Evolutionary conservation across 64 coral and sea anemone genomes (phyloP).

Genomic region (Stichodactyla mertensii): DNA sequence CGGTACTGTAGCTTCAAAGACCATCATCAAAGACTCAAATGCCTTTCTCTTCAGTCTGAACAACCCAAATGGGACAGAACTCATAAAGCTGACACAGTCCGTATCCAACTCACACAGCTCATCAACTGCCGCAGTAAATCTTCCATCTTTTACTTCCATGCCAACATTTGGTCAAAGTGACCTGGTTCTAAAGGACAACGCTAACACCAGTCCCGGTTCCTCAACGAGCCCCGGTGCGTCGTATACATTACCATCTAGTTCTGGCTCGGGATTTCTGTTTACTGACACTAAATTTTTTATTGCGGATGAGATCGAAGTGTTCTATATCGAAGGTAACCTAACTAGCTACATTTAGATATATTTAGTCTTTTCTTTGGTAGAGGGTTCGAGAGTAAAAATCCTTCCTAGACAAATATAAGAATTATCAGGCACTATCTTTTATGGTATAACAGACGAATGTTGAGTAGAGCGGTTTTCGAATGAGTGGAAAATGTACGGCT

Average conservation of each 20-base stretch:
- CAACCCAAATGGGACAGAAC: not conserved
- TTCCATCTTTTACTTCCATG: not conserved
- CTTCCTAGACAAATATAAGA: too few species aligned
- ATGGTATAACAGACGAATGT: too few species aligned
- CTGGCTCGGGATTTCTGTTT: not conserved
- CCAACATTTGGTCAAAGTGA: slow-evolving; percentile 27
- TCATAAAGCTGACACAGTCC: slow-evolving; percentile 1
- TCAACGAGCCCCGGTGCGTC: not conserved
- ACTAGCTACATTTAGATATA: too few species aligned
- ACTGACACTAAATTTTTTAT: slow-evolving; percentile 23
- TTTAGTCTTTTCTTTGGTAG: too few species aligned
- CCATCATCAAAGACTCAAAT: not conserved
- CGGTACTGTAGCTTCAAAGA: not conserved
- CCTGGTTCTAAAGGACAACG: slow-evolving; percentile 2
- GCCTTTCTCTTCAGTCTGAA: slow-evolving; percentile 44
- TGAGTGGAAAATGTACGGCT: too few species aligned
- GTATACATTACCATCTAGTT: not conserved
- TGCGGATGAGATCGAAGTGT: slow-evolving; percentile 41
- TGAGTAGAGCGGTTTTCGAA: too few species aligned
- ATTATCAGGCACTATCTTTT: too few species aligned
- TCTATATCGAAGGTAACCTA: slow-evolving; percentile 23
- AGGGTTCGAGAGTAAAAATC: too few species aligned
- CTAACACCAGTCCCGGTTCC: not conserved
- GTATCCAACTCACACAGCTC: not conserved
- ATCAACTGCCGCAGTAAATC: not conserved